Evolutionary conservation across 1,140 invertebrate genomes (phyloP).

Genomic region (Pachyrhynchus sulphureomaculatus): DNA sequence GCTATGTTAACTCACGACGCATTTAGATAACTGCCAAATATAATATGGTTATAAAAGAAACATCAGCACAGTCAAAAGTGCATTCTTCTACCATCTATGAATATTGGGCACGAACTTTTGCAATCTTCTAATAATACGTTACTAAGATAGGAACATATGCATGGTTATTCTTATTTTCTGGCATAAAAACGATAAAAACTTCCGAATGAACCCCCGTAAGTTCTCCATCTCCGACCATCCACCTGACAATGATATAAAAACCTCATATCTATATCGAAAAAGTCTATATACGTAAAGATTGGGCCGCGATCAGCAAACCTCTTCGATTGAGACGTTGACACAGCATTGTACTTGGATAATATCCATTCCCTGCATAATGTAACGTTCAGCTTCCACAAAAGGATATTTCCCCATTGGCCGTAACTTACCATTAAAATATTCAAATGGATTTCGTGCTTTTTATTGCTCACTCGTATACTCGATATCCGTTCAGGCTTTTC

Average conservation of each 20-base stretch:
- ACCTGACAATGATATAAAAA: conserved; percentile 41
- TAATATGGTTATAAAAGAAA: too few relatives aligned
- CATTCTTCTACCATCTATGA: too few relatives aligned
- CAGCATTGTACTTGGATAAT: conserved; percentile 45
- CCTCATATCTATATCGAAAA: conserved; percentile 38
- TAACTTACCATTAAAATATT: conserved; percentile 40
- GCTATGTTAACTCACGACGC: too few relatives aligned
- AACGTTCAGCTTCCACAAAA: conserved; percentile 38
- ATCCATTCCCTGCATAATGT: conserved; percentile 45
- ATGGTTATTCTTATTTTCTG: too few relatives aligned
- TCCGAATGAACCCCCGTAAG: not conserved
- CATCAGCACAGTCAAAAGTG: too few relatives aligned
- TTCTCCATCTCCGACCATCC: conserved; percentile 21
- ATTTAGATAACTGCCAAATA: too few relatives aligned
- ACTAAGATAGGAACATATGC: too few relatives aligned
- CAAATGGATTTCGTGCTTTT: conserved; percentile 36
- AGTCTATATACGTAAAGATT: conserved; percentile 40
- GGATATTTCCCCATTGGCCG: conserved; percentile 33
- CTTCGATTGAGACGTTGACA: conserved; percentile 44
- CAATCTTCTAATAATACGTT: too few relatives aligned
- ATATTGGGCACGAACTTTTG: too few relatives aligned
- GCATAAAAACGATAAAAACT: not conserved
- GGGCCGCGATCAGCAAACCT: conserved; percentile 42
- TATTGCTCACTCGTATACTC: conserved; percentile 28
- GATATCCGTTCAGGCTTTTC: conserved; percentile 25